A percentile compares a stretch with the other conserved stretches of the same genome.
phyloP scores from a whole-genome alignment of 2,113 vertebrate genomes.

The Deroptyus accipitrinus region DNA sequence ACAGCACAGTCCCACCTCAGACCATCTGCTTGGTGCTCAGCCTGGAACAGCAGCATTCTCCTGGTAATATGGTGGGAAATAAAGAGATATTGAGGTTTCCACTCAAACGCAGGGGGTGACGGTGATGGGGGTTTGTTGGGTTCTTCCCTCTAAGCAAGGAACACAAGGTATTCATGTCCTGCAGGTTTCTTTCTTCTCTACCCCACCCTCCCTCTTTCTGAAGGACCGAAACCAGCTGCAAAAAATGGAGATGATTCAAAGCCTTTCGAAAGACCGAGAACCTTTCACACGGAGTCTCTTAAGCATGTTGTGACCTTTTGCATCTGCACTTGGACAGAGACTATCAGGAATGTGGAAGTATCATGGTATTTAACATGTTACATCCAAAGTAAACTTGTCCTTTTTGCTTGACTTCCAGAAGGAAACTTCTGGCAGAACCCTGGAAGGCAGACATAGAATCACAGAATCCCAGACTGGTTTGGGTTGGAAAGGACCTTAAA shows the following conservation, averaged over 20 bases:
- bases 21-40: not conserved
- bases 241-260: not conserved
- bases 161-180: not conserved
- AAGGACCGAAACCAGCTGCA: slow-evolving; percentile 11
- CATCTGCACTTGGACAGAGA: not conserved
- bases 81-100: not conserved
- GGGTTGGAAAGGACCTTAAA: not conserved
- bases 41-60: not conserved
- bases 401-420: not conserved
- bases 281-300: not conserved
- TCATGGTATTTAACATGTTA: not conserved
- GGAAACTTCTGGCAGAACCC: not conserved
- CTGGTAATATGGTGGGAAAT: not conserved
- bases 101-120: not conserved
- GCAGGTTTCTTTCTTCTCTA: not conserved
- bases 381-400: not conserved
- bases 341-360: not conserved
- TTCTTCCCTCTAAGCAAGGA: not conserved
- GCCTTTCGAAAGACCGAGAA: not conserved
- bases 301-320: not conserved
- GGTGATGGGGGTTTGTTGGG: not conserved
- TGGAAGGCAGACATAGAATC: not conserved
- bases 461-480: not conserved
- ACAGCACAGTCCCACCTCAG: not conserved
- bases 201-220: not conserved